A percentile compares a stretch with the other conserved stretches of the same genome.
Conservation (phyloP, 2,888 invertebrate genomes). For the Lasioglossum villosulum region DNA sequence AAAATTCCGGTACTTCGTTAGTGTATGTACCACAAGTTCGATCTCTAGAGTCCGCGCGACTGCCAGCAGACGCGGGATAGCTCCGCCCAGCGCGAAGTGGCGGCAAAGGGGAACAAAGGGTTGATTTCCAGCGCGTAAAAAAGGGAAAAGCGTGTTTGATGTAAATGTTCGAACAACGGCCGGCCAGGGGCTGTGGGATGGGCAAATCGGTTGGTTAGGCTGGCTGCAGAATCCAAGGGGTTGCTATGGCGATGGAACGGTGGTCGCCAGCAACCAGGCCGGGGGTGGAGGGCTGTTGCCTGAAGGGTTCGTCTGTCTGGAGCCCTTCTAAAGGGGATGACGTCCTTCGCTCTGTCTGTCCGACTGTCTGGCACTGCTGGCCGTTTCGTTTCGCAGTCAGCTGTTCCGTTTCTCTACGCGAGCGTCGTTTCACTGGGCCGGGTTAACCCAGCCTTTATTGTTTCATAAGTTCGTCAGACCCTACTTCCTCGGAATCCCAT, state of each 20-base stretch:
- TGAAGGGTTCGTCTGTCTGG: constrained; percentile 80
- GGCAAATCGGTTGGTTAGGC: constrained; percentile 69
- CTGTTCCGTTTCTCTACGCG: constrained; percentile 54
- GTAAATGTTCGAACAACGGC: constrained; percentile 59
- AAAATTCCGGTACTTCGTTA: neutral
- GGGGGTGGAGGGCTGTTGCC: constrained; percentile 65
- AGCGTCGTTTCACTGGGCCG: neutral
- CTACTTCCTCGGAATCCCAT: neutral
- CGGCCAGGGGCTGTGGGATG: constrained; percentile 38
- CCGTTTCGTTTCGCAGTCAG: constrained; percentile 59
- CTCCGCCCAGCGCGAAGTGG: neutral
- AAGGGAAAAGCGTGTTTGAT: constrained; percentile 47
- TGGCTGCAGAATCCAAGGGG: constrained; percentile 76
- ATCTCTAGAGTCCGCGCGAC: neutral
- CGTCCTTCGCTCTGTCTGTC: constrained; percentile 65
- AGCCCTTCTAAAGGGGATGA: constrained; percentile 78
- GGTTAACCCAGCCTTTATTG: neutral
- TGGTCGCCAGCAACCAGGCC: constrained; percentile 41
- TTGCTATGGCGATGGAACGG: constrained; percentile 81
- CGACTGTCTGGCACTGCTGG: constrained; percentile 31
- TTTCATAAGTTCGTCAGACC: constrained; percentile 4
- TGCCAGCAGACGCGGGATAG: neutral
- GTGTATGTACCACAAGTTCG: neutral
- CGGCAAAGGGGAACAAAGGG: constrained; percentile 36
- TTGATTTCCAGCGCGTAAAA: constrained; percentile 36